These are phyloP conservation scores for Lasioglossum albipes DNA, from an alignment of 1,140 invertebrate species.

Conservation along the genomic window DNA sequence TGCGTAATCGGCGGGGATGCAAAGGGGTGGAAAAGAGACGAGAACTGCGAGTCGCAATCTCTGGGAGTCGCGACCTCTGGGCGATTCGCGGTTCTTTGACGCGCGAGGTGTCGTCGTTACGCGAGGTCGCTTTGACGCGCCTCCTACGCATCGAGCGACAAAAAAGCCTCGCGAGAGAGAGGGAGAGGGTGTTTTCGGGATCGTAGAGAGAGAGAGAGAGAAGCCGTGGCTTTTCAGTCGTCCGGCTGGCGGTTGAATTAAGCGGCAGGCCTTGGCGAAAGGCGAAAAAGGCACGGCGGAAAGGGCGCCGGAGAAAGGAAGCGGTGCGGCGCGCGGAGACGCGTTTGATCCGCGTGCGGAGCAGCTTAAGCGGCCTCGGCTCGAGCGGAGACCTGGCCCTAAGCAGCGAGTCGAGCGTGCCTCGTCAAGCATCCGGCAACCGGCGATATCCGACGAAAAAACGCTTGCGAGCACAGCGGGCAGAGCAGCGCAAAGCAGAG, in stretches of 20 bases:
- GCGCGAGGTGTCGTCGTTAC: constrained; percentile 45
- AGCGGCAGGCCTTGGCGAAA: constrained; percentile 35
- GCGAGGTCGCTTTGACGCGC: constrained; percentile 52
- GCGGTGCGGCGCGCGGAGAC: not conserved
- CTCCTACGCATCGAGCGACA: constrained; percentile 37
- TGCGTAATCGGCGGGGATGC: not conserved
- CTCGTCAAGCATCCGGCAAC: constrained; percentile 20
- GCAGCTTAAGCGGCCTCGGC: constrained; percentile 46
- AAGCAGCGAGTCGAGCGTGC: constrained; percentile 7
- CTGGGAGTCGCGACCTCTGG: not conserved
- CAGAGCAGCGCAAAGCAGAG: constrained; percentile 9
- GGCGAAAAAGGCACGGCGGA: constrained; percentile 15
- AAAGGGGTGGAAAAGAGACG: no score
- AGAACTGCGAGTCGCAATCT: not conserved
- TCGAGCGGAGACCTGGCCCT: constrained; percentile 27
- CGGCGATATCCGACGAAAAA: no score
- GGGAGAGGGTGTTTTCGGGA: constrained; percentile 21
- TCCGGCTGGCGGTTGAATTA: constrained; percentile 45
- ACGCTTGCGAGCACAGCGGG: no score
- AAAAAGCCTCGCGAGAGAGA: constrained; percentile 9
- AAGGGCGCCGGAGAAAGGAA: constrained; percentile 16
- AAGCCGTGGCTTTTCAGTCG: constrained; percentile 28
- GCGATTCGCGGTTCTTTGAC: not conserved
- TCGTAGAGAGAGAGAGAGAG: constrained; percentile 13
- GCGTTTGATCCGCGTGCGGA: constrained; percentile 67